phyloP scores from a whole-genome alignment of 2,797 vertebrate species.

The Lindbergichthys nudifrons region DNA sequence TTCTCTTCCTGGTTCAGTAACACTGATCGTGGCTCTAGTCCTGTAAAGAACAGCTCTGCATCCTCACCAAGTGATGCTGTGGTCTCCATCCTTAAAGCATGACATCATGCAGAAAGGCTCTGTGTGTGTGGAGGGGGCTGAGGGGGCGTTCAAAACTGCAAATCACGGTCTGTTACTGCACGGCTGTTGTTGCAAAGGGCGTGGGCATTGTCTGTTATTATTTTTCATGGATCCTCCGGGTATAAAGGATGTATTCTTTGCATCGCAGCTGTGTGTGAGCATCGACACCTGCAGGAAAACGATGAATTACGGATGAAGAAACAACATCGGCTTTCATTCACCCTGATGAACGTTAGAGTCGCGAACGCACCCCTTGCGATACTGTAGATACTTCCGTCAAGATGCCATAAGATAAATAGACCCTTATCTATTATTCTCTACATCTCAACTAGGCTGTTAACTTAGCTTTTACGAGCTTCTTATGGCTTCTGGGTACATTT shows the following conservation, averaged over 20 bases:
- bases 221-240: neutral
- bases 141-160: conserved; percentile 49
- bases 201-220: conserved; percentile 30
- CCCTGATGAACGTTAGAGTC: conserved; percentile 17
- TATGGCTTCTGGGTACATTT: conserved; percentile 35
- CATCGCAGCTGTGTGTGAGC: conserved; percentile 7
- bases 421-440: neutral
- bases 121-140: neutral
- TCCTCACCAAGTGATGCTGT: conserved; percentile 34
- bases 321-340: neutral
- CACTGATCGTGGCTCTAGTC: no score
- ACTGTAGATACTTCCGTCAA: conserved; percentile 2
- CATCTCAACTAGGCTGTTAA: neutral
- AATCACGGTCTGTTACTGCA: conserved; percentile 24
- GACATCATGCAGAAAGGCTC: conserved; percentile 66
- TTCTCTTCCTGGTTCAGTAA: no score
- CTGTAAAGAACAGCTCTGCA: neutral
- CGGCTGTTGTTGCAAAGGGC: conserved; percentile 46
- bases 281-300: conserved; percentile 14
- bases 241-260: neutral
- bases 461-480: neutral
- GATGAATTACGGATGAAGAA: conserved; percentile 12
- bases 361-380: conserved; percentile 38
- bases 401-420: conserved; percentile 33
- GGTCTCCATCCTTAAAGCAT: conserved; percentile 53